Percentiles rank a stretch among this genome's conserved stretches.
Conservation (phyloP, 2,888 invertebrate genomes). For the Diarsia rubi region DNA sequence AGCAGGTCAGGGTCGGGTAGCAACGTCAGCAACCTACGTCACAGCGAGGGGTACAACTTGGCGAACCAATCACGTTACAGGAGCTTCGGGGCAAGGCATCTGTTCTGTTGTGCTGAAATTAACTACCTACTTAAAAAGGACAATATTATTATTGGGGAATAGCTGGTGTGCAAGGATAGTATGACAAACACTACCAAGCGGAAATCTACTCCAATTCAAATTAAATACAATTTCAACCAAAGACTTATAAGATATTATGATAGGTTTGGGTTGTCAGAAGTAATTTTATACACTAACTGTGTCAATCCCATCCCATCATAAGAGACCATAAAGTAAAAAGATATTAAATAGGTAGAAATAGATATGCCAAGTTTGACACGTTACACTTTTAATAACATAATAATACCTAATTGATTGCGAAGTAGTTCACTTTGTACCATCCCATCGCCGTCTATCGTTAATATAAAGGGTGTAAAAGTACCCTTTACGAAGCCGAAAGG, state of each 20-base stretch:
- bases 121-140: too few species aligned
- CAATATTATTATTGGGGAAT: conserved; percentile 7
- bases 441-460: background rate
- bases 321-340: background rate
- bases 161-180: background rate
- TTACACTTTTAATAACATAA: background rate
- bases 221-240: background rate
- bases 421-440: background rate
- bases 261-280: background rate
- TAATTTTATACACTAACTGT: background rate
- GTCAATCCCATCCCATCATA: background rate
- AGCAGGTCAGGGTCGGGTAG: conserved; percentile 55
- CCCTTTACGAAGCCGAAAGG: too few species aligned
- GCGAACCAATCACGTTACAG: conserved; percentile 36
- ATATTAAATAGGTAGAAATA: too few species aligned
- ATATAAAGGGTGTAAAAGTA: too few species aligned
- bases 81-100: conserved; percentile 30
- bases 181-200: background rate
- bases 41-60: conserved; percentile 45
- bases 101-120: conserved; percentile 18
- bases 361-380: background rate
- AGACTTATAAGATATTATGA: background rate
- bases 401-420: background rate
- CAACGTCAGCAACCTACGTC: conserved; percentile 51
- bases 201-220: background rate